phyloP scores from a whole-genome alignment of 37 sponge, comb jelly and placozoan genomes.

The Crambe crambe region DNA sequence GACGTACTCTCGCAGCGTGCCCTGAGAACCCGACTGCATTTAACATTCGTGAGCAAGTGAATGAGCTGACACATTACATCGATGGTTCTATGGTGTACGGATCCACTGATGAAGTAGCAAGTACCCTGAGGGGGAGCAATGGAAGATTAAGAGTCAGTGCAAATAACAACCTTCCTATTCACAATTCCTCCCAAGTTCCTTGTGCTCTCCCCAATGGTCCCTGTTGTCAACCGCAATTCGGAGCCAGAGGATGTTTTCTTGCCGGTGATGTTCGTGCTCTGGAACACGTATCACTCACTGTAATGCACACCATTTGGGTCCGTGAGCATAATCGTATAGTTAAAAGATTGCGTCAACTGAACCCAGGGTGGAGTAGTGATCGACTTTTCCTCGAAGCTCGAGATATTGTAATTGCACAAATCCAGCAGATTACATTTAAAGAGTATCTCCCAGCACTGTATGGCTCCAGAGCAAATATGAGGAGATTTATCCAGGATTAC shows the following conservation, averaged over 20 bases:
- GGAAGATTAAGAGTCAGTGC: no score
- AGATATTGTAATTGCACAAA: slow-evolving; percentile 74
- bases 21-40: no score
- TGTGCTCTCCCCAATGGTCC: no score
- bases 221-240: no score
- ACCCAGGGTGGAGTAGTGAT: slow-evolving; percentile 85
- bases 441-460: slow-evolving; percentile 86
- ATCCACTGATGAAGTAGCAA: no score
- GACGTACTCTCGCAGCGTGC: no score
- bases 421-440: slow-evolving; percentile 81
- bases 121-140: no score
- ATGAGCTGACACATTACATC: no score
- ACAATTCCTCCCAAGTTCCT: no score
- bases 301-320: slow-evolving; percentile 96
- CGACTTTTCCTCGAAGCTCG: slow-evolving; percentile 79
- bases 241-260: slow-evolving; percentile 50
- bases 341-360: slow-evolving; percentile 43
- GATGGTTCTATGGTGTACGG: no score
- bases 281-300: slow-evolving; percentile 82
- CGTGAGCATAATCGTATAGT: slow-evolving; percentile 95
- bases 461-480: slow-evolving; percentile 38
- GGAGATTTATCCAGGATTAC: slow-evolving; percentile 48
- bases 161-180: no score
- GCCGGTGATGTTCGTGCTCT: slow-evolving; percentile 84
- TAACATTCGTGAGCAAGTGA: no score